Base-by-base conservation (phyloP, 2,888 invertebrate genomes). In the Caenorhabditis auriculariae region DNA sequence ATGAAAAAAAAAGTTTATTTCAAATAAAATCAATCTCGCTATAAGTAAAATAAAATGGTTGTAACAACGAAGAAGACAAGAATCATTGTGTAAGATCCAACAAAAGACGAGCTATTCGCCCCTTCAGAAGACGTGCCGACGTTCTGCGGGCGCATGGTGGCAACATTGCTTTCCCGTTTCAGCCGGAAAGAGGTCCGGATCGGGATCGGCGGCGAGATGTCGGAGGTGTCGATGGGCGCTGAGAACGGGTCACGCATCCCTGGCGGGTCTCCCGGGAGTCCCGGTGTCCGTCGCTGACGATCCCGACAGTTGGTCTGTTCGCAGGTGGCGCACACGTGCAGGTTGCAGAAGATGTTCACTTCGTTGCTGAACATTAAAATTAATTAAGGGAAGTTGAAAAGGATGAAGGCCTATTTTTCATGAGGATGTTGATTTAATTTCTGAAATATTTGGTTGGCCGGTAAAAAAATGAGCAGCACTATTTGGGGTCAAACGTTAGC, bases 261-360 rank as follows among this genome's bases (percentile, higher is more conserved):
- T 12, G 35, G n/a, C 9, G 35, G 17, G 12, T 41, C 19, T 15
- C 41, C 41, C 41, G 19, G 7, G 19, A 9, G 35, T 12, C 9
- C 35, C 9, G 9, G 35, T n/a, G n/a, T 32, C 35, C 58, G 24
- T n/a, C 69, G 60, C 43, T 56, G 52, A 3, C 69, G 51, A 23
- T 54, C 52, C 15, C 48, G 59, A 26, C 72, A 72, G 0, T 61
- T 52, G 7, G 66, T 27, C 39, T 73, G 72, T 17, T 59, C 47
- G 46, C 72, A 73, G n/a, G 59, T 50, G 7, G 60, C 64, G 27
- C 79, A 79, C 17, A 80, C 68, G 51, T 80, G 76, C 26, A 79
- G 67, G 58, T 79, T 79, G 66, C 79, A 79, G 69, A 78, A 79
- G 51, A 79, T 79, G 66, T 79, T 79, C 58, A 79, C 79, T 62